Evolutionary conservation across 2,888 invertebrate genomes (phyloP).

Genomic region (Apamea monoglypha): DNA sequence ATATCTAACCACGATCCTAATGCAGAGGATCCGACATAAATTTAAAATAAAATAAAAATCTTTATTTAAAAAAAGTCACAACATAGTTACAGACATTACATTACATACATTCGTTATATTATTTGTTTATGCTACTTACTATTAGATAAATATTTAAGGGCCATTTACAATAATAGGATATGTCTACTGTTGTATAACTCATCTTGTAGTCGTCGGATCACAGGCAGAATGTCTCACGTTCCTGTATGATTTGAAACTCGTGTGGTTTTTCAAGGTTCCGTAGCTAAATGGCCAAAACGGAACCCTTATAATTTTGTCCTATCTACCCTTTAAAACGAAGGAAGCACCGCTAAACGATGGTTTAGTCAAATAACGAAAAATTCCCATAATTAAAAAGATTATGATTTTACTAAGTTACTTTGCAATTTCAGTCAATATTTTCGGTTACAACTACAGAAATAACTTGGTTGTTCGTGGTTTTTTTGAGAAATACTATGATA

Average conservation of each 20-base stretch:
- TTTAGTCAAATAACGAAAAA: not conserved
- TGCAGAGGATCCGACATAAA: too few species aligned
- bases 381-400: not conserved
- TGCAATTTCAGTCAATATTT: not conserved
- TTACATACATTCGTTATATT: too few species aligned
- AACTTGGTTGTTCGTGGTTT: not conserved
- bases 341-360: not conserved
- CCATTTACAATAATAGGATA: not conserved
- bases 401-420: not conserved
- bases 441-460: not conserved
- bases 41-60: too few species aligned
- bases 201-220: not conserved
- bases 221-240: not conserved
- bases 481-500: not conserved
- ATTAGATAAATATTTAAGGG: not conserved
- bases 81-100: too few species aligned
- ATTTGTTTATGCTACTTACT: not conserved
- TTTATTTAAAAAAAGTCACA: too few species aligned
- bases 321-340: not conserved
- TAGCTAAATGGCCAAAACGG: not conserved
- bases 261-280: conserved; percentile 4
- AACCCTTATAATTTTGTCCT: not conserved
- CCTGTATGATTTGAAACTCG: not conserved
- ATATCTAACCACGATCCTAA: too few species aligned
- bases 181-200: not conserved